Percentiles rank a stretch among this genome's conserved stretches.
Conservation (phyloP, 2,113 vertebrate genomes). For the Zootoca vivipara region DNA sequence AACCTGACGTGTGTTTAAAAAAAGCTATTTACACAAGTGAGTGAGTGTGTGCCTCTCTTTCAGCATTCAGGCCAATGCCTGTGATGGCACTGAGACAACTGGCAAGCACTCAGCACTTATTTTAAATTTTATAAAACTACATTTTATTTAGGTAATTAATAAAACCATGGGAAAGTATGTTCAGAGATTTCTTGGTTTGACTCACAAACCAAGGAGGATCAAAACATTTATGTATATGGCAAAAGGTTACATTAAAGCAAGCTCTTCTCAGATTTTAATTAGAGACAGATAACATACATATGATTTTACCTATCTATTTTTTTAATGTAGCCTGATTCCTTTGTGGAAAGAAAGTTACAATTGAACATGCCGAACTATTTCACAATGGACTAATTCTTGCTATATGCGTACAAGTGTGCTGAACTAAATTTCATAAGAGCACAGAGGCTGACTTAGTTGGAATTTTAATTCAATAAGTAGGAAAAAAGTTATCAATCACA, state of each 20-base stretch:
- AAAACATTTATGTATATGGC: background rate
- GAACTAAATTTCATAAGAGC: background rate
- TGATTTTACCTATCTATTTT: background rate
- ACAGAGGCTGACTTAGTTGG: background rate
- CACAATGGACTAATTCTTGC: background rate
- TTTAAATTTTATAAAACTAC: background rate
- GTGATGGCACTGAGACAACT: background rate
- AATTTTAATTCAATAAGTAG: background rate
- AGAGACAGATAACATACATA: background rate
- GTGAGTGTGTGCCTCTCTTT: too few species aligned
- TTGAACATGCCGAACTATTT: background rate
- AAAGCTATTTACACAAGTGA: background rate
- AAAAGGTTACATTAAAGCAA: background rate
- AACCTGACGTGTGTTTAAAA: background rate
- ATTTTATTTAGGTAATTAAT: background rate
- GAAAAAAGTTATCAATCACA: background rate
- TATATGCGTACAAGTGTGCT: background rate
- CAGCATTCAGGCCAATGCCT: background rate
- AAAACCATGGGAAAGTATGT: too few species aligned
- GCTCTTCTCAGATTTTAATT: background rate
- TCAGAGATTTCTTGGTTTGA: background rate
- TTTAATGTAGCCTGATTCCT: background rate
- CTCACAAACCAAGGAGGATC: too few species aligned
- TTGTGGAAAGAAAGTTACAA: background rate
- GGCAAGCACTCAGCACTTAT: background rate